phyloP scores from a whole-genome alignment of 2,113 vertebrate species.

The Sakesphorus luctuosus region DNA sequence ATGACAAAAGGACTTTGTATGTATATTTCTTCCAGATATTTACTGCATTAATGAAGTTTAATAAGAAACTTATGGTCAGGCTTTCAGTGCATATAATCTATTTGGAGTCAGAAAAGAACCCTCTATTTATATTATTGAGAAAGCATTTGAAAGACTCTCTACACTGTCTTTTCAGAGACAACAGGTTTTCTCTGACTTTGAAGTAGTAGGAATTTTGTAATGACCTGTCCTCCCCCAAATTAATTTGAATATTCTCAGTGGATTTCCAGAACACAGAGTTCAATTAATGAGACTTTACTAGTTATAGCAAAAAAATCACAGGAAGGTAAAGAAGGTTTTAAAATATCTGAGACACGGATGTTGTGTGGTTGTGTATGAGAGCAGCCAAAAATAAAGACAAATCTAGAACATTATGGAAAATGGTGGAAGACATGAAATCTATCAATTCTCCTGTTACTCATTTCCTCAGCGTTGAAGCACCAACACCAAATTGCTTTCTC shows the following conservation, averaged over 20 bases:
- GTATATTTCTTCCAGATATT: slow-evolving; percentile 58
- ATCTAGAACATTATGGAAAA: not conserved
- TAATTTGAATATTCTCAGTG: not conserved
- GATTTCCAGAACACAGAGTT: not conserved
- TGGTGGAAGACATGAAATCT: not conserved
- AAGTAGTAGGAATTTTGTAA: not conserved
- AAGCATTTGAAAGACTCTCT: not conserved
- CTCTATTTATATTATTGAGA: not conserved
- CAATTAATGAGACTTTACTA: not conserved
- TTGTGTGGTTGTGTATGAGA: not conserved
- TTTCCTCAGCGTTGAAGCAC: not conserved
- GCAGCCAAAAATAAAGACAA: not conserved
- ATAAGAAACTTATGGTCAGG: not conserved
- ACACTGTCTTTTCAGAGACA: not conserved
- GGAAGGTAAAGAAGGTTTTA: not conserved
- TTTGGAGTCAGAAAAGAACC: not conserved
- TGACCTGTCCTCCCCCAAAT: not conserved
- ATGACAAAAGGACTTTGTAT: not conserved
- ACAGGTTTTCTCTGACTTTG: not conserved
- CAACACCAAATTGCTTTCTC: not conserved
- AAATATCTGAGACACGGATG: not conserved
- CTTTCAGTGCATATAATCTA: not conserved
- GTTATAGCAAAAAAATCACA: not conserved
- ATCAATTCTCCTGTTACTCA: not conserved
- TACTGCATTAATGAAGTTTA: not conserved